These are phyloP conservation scores for Mystacides longicornis DNA, from an alignment of 2,888 invertebrate genomes.

Conservation along the genomic window DNA sequence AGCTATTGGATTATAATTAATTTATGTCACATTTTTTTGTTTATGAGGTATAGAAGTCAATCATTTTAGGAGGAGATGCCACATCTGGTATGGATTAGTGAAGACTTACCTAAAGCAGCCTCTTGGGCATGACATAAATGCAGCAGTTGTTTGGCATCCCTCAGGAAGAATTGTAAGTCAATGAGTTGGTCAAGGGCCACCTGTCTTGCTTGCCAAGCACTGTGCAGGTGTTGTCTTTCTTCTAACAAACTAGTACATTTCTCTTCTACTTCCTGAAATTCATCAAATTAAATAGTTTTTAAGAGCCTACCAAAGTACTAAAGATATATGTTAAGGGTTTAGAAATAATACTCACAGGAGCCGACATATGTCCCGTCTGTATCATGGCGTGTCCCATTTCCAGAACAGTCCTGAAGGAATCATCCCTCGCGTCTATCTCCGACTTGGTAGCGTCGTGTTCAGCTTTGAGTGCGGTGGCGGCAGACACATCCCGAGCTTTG, in stretches of 20 bases:
- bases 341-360: constrained; percentile 33
- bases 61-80: no score
- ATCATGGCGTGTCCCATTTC: constrained; percentile 77
- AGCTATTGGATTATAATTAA: no score
- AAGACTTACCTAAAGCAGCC: constrained; percentile 55
- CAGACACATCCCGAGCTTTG: constrained; percentile 72
- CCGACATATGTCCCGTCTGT: constrained; percentile 62
- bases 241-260: constrained; percentile 69
- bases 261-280: constrained; percentile 63
- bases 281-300: not conserved
- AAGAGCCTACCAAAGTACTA: no score
- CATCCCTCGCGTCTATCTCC: constrained; percentile 85
- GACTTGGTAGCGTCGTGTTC: constrained; percentile 77
- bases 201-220: constrained; percentile 84
- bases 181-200: constrained; percentile 84
- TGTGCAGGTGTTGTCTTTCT: constrained; percentile 70
- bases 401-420: constrained; percentile 65
- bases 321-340: no score
- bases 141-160: constrained; percentile 90
- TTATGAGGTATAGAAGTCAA: no score
- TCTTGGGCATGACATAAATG: constrained; percentile 85
- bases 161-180: constrained; percentile 87
- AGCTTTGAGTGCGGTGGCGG: constrained; percentile 72
- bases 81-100: no score
- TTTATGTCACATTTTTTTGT: no score